phyloP scores from a whole-genome alignment of 2,113 vertebrate genomes.

The Campylomormyrus tamandua region DNA sequence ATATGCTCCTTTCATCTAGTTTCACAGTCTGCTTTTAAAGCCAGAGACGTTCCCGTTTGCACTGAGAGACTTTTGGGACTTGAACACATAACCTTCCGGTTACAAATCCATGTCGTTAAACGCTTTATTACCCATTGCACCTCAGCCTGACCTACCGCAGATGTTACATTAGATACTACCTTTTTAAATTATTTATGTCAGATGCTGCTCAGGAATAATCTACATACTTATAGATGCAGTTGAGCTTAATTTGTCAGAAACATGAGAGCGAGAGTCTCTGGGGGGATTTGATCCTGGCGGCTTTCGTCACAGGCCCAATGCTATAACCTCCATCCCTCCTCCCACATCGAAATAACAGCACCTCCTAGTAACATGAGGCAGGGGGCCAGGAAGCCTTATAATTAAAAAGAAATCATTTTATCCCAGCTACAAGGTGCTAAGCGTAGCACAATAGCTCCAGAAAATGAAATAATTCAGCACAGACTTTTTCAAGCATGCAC shows the following conservation, averaged over 20 bases:
- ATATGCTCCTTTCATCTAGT: neutral
- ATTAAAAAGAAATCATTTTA: neutral
- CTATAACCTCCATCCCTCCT: neutral
- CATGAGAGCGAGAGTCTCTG: neutral
- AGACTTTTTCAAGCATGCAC: neutral
- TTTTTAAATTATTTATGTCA: neutral
- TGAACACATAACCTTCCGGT: slow-evolving; percentile 1
- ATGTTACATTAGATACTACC: neutral
- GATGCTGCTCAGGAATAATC: neutral
- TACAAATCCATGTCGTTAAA: neutral
- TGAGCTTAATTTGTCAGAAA: neutral
- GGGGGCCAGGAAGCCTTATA: neutral
- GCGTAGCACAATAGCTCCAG: neutral
- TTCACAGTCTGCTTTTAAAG: neutral
- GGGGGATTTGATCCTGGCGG: neutral
- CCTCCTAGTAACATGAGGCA: neutral
- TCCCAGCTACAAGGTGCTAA: neutral
- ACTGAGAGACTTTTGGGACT: neutral
- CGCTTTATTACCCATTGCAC: neutral
- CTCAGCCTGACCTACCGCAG: neutral
- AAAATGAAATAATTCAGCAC: neutral
- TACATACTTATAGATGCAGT: neutral
- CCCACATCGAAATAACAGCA: neutral
- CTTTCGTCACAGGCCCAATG: neutral
- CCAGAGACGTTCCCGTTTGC: neutral